Evolutionary conservation across 1,140 invertebrate genomes (phyloP).

Genomic region (Ceratina australensis): DNA sequence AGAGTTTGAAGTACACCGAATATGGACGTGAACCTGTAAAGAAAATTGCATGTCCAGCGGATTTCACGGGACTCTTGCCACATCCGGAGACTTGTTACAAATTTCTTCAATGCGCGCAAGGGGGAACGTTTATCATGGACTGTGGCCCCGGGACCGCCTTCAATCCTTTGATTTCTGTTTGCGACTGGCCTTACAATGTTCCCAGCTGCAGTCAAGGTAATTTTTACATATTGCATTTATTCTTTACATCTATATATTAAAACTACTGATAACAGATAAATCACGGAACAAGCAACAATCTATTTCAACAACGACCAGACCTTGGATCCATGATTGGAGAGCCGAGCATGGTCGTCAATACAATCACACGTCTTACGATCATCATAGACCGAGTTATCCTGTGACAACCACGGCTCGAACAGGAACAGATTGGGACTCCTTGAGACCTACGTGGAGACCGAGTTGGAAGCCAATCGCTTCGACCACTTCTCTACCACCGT

Average conservation of each 20-base stretch:
- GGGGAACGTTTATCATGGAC: slow-evolving; percentile 80
- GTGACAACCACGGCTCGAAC: background rate
- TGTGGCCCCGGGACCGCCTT: slow-evolving; percentile 87
- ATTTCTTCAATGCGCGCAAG: slow-evolving; percentile 84
- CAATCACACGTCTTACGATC: slow-evolving; percentile 16
- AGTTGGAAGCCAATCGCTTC: slow-evolving; percentile 9
- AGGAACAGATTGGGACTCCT: background rate
- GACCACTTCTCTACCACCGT: slow-evolving; percentile 1
- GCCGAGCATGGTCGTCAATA: background rate
- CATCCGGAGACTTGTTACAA: slow-evolving; percentile 84
- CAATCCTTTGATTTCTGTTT: slow-evolving; percentile 80
- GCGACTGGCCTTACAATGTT: slow-evolving; percentile 84
- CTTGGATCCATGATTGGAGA: slow-evolving; percentile 7
- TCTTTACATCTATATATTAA: no score
- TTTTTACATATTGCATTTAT: background rate
- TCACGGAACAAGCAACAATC: background rate
- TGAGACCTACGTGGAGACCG: slow-evolving; percentile 7
- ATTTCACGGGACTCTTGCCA: slow-evolving; percentile 80
- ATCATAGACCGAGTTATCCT: background rate
- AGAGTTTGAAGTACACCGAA: background rate
- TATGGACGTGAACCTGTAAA: slow-evolving; percentile 6
- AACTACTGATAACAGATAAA: slow-evolving; percentile 26
- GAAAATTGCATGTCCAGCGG: slow-evolving; percentile 74
- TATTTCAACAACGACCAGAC: background rate
- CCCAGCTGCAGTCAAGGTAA: slow-evolving; percentile 68